Evolutionary conservation across 2,888 invertebrate species (phyloP), one percentile per base, ranked within the genome.

Genomic region (Pyrgus malvae): DNA sequence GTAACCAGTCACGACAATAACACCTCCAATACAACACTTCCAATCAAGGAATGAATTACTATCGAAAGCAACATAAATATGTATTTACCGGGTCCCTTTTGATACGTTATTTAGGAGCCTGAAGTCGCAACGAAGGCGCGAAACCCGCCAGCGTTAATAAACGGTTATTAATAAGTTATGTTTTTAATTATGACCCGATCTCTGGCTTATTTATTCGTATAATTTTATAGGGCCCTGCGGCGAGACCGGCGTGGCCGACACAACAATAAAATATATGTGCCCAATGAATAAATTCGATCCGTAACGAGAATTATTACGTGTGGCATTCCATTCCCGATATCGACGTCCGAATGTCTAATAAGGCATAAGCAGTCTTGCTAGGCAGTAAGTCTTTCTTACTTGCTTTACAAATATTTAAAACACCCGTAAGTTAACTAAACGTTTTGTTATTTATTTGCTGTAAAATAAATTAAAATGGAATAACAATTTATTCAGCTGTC

Each of bases 141-240:
- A 88, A 83, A 86, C 81, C 78, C 77, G 82, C 77, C 78, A 83
- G 76, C 80, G 74, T 82, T 86, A 87, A 88, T 88, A 85, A 87
- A 85, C 83, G 80, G 79, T 82, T 84, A 87, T 86, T 88, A 87
- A 85, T 83, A 89, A 88, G 86, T 88, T 88, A 88, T 84, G 83
- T 82, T 88, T 89, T 90, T 89, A 89, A 90, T 89, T 90, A 89
- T 76, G 78, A 67, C 51, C 63, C 78, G 81, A 89, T 90, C 80
- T 72, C 72, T 63, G 67, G 73, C 73, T 86, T 89, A 89, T 88
- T 87, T 89, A 88, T 88, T 80, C 83, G 84, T 76, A 87, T 87
- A 84, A 88, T 87, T 88, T 88, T 87, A 89, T 90, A 75, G 82
- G 74, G 79, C 86, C 89, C 87, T 70, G 85, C 75, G 87, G 89